Conservation (phyloP, 2,888 invertebrate species). For the Hypselothyrea guttata region DNA sequence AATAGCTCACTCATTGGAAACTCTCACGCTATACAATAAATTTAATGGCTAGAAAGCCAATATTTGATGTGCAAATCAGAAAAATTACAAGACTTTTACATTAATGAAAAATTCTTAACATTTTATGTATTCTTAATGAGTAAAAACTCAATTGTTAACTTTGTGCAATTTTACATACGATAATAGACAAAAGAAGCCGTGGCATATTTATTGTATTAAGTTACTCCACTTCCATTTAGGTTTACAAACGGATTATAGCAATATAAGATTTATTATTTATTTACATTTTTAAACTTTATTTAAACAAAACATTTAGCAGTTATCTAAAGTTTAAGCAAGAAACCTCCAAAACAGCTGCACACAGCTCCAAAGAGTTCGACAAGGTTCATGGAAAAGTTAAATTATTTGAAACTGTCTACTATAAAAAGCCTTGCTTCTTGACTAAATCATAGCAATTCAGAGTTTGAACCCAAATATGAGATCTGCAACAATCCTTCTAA, state of each 20-base stretch:
- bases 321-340: background rate
- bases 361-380: slow-evolving; percentile 9
- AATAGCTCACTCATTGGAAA: slow-evolving; percentile 42
- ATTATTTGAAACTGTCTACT: background rate
- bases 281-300: background rate
- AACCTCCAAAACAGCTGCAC: slow-evolving; percentile 21
- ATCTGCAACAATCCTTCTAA: slow-evolving; percentile 15
- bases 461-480: slow-evolving; percentile 22
- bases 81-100: background rate
- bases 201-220: no score
- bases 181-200: no score
- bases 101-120: no score
- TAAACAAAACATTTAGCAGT: background rate
- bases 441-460: slow-evolving; percentile 10
- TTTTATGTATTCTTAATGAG: no score
- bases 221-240: no score
- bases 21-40: slow-evolving; percentile 53
- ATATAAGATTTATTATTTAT: background rate
- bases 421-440: slow-evolving; percentile 9
- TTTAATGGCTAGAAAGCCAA: slow-evolving; percentile 8
- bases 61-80: background rate
- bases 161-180: no score
- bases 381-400: slow-evolving; percentile 3
- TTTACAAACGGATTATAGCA: background rate
- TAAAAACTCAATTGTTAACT: no score